Percentiles rank a stretch among this genome's conserved stretches.
These are phyloP conservation scores for Schizopygopsis pylzovi DNA, from an alignment of 2,797 vertebrate genomes.

Conservation along the genomic window DNA sequence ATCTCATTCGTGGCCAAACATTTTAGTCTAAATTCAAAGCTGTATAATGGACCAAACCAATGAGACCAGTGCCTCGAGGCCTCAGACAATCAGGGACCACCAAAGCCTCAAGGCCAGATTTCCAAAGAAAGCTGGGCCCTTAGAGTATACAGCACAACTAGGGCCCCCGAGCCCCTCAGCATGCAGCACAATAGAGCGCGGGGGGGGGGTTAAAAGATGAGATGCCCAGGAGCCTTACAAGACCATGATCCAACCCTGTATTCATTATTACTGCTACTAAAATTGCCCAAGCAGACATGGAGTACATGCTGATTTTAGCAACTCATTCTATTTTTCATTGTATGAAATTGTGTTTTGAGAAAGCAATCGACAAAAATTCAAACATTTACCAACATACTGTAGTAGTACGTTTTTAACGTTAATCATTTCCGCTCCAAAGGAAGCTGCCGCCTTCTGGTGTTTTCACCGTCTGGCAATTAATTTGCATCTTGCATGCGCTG, in stretches of 20 bases:
- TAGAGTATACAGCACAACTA: background rate
- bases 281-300: background rate
- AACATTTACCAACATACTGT: slow-evolving; percentile 49
- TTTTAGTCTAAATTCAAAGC: background rate
- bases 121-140: background rate
- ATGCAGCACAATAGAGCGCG: background rate
- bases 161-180: background rate
- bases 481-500: slow-evolving; percentile 75
- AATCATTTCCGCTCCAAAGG: slow-evolving; percentile 77
- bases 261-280: background rate
- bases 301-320: background rate
- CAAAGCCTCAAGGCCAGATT: background rate
- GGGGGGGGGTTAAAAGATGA: background rate
- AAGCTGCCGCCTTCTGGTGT: slow-evolving; percentile 67
- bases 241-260: background rate
- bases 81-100: background rate
- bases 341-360: background rate
- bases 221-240: slow-evolving; percentile 11
- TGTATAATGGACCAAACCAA: background rate
- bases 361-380: slow-evolving; percentile 15
- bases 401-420: slow-evolving; percentile 70
- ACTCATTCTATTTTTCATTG: background rate
- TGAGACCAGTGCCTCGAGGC: background rate
- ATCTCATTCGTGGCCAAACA: background rate
- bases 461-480: slow-evolving; percentile 75